Evolutionary conservation across 2,797 vertebrate genomes (phyloP).

Genomic region (Crypturellus tataupa): DNA sequence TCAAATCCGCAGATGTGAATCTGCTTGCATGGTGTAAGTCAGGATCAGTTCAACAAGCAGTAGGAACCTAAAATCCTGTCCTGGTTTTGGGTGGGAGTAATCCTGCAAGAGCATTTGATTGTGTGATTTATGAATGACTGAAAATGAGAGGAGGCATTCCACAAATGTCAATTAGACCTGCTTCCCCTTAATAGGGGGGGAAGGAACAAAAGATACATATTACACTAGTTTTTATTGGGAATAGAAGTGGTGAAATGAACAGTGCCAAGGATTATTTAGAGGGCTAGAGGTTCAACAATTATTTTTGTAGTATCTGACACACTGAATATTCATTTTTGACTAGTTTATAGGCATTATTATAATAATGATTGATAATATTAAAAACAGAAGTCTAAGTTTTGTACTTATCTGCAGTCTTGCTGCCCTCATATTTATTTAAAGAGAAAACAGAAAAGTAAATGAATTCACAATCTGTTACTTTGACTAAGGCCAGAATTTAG

Average conservation of each 20-base stretch:
- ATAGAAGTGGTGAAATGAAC: not conserved
- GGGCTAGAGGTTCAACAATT: not conserved
- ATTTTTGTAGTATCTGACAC: not conserved
- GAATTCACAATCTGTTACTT: not conserved
- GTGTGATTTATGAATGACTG: constrained; percentile 46
- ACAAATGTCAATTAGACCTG: not conserved
- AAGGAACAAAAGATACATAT: not conserved
- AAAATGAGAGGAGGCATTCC: constrained; percentile 13
- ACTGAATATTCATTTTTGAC: not conserved
- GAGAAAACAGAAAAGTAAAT: not conserved
- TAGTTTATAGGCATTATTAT: not conserved
- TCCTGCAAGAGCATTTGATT: constrained; percentile 18
- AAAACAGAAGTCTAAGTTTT: not conserved
- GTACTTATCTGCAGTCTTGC: not conserved
- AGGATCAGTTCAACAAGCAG: not conserved
- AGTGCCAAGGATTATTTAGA: not conserved
- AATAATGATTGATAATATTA: not conserved
- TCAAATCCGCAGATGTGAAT: constrained; percentile 43
- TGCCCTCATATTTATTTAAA: not conserved
- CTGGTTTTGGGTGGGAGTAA: constrained; percentile 35
- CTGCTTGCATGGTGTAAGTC: not conserved
- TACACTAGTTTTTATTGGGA: not conserved
- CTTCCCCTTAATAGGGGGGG: not conserved
- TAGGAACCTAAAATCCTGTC: constrained; percentile 3
- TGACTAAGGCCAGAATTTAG: not conserved